phyloP scores from a whole-genome alignment of 2,797 vertebrate genomes.

The Aotus griseimembra region DNA sequence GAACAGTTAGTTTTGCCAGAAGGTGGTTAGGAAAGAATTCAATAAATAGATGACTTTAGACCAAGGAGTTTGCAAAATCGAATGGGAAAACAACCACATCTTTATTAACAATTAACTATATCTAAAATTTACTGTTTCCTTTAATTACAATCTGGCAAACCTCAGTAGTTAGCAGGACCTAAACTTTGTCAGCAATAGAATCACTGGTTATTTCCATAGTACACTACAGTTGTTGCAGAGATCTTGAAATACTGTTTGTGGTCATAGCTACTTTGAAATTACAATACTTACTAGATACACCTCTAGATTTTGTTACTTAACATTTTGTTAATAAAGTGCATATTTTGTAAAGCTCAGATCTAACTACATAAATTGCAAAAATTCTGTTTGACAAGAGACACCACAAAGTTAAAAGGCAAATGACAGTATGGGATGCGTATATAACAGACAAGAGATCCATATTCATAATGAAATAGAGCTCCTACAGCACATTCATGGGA shows the following conservation, averaged over 20 bases:
- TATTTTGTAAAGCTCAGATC: slow-evolving; percentile 49
- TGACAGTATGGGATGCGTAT: not conserved
- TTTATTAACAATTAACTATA: slow-evolving; percentile 37
- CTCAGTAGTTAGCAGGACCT: not conserved
- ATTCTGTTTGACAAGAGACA: not conserved
- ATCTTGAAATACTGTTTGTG: not conserved
- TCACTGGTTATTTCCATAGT: not conserved
- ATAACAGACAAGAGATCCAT: not conserved
- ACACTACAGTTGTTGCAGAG: not conserved
- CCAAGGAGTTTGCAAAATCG: not conserved
- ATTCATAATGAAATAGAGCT: not conserved
- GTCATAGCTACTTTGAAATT: not conserved
- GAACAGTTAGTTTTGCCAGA: not conserved
- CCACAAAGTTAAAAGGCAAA: slow-evolving; percentile 12
- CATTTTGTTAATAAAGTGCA: not conserved
- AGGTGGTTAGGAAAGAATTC: slow-evolving; percentile 18
- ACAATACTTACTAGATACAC: not conserved
- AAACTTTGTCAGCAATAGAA: slow-evolving; percentile 5
- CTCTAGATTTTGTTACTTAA: not conserved
- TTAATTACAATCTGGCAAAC: not conserved
- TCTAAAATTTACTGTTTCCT: slow-evolving; percentile 29
- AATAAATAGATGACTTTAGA: not conserved
- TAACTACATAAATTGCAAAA: not conserved
- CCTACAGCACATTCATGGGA: not conserved
- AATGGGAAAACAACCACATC: not conserved